These are phyloP conservation scores for Myotis lucifugus DNA, from an alignment of 2,113 vertebrate genomes.

Conservation along the genomic window DNA sequence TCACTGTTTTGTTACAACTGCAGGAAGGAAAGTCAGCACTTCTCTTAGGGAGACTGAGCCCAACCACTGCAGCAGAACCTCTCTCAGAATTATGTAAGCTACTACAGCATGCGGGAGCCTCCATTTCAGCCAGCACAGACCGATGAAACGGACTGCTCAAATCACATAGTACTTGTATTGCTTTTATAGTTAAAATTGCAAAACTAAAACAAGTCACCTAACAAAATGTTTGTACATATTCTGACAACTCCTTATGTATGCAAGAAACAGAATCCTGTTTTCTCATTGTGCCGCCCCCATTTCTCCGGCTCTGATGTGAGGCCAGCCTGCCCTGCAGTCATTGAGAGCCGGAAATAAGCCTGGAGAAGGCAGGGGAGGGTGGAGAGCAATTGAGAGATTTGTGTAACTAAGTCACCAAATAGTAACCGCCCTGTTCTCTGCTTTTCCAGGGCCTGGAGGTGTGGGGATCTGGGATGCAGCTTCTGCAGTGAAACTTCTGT, in stretches of 20 bases:
- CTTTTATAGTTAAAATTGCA: conserved; percentile 23
- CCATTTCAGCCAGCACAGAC: not conserved
- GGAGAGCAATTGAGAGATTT: not conserved
- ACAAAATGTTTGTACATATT: not conserved
- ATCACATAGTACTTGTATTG: not conserved
- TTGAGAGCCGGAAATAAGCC: not conserved
- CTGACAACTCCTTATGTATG: not conserved
- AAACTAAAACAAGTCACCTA: not conserved
- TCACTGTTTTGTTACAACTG: not conserved
- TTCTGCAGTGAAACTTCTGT: not conserved
- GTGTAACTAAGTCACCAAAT: not conserved
- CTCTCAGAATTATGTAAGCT: conserved; percentile 60
- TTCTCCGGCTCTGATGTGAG: conserved; percentile 30
- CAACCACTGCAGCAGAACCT: not conserved
- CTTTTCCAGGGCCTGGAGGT: not conserved
- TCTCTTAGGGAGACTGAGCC: conserved; percentile 25
- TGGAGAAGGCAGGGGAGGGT: not conserved
- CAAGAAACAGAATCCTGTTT: conserved; percentile 15
- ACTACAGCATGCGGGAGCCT: not conserved
- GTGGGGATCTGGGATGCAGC: not conserved
- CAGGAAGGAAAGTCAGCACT: not conserved
- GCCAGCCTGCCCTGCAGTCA: not conserved
- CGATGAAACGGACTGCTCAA: not conserved
- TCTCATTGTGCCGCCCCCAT: not conserved
- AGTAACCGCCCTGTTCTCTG: not conserved